These are phyloP conservation scores for Syritta pipiens DNA, from an alignment of 2,888 invertebrate genomes.

Conservation along the genomic window DNA sequence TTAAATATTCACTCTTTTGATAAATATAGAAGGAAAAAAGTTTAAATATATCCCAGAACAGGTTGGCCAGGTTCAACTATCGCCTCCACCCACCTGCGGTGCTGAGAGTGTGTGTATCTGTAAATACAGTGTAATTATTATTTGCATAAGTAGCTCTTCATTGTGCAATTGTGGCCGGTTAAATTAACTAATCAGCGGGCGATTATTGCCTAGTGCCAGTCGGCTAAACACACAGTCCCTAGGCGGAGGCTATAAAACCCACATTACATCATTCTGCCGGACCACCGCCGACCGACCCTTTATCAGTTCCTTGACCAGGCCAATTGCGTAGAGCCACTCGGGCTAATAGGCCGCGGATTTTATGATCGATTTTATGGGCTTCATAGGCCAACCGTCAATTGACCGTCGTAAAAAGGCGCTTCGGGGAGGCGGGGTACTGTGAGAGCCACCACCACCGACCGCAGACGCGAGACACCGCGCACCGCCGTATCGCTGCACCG, in stretches of 20 bases:
- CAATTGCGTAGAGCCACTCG: not conserved
- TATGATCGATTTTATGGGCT: constrained; percentile 1
- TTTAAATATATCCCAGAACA: constrained; percentile 42
- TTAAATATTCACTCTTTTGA: constrained; percentile 36
- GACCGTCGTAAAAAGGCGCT: not conserved
- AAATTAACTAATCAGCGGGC: not conserved
- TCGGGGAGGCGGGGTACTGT: too few species aligned
- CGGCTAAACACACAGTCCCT: not conserved
- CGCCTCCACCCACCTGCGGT: too few species aligned
- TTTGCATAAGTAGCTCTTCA: not conserved
- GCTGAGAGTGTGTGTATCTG: too few species aligned
- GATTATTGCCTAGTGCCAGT: not conserved
- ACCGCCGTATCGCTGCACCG: not conserved
- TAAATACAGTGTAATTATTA: not conserved
- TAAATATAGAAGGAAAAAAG: constrained; percentile 43
- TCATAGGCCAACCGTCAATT: not conserved
- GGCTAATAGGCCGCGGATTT: constrained; percentile 4
- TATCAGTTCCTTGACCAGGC: not conserved
- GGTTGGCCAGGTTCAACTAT: constrained; percentile 40
- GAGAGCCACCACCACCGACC: too few species aligned
- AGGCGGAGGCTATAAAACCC: not conserved
- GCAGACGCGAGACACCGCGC: not conserved
- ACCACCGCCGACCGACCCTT: not conserved
- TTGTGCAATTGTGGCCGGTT: not conserved
- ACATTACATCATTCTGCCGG: not conserved